A percentile compares a stretch with the other conserved stretches of the same genome.
These are phyloP conservation scores for Sepiola atlantica DNA, from an alignment of 2,888 invertebrate species.

Conservation along the genomic window DNA sequence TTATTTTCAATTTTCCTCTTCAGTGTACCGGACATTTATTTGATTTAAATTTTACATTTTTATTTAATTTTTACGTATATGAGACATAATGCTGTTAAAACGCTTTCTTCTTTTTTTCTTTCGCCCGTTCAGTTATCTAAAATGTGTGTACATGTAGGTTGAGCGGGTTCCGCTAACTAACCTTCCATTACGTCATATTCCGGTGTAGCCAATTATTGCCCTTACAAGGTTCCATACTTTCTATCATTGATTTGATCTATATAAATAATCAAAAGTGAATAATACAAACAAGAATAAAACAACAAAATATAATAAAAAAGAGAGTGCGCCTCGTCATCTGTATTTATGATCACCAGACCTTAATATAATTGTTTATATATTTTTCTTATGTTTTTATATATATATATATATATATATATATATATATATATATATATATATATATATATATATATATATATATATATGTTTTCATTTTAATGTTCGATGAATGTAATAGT, in stretches of 20 bases:
- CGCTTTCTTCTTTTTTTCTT: background rate
- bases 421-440: too few species aligned
- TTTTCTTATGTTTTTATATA: background rate
- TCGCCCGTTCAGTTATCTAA: background rate
- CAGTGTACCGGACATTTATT: background rate
- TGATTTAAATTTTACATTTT: background rate
- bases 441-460: too few species aligned
- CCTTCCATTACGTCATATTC: slow-evolving; percentile 14
- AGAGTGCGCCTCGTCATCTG: background rate
- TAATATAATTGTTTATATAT: background rate
- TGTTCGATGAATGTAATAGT: background rate
- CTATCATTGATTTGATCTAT: background rate
- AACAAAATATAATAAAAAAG: background rate
- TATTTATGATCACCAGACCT: slow-evolving; percentile 33
- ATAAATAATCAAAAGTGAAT: background rate
- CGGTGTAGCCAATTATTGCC: slow-evolving; percentile 38
- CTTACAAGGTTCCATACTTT: background rate
- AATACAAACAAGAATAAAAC: too few species aligned
- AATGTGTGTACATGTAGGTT: background rate
- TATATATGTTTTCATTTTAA: too few species aligned
- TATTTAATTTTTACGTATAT: background rate
- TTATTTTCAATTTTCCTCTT: background rate
- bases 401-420: too few species aligned
- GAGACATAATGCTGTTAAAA: background rate
- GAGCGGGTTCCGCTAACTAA: background rate